Evolutionary conservation across 2,888 invertebrate species (phyloP), one percentile per base, ranked within the genome.

Genomic region (Salticus scenicus): DNA sequence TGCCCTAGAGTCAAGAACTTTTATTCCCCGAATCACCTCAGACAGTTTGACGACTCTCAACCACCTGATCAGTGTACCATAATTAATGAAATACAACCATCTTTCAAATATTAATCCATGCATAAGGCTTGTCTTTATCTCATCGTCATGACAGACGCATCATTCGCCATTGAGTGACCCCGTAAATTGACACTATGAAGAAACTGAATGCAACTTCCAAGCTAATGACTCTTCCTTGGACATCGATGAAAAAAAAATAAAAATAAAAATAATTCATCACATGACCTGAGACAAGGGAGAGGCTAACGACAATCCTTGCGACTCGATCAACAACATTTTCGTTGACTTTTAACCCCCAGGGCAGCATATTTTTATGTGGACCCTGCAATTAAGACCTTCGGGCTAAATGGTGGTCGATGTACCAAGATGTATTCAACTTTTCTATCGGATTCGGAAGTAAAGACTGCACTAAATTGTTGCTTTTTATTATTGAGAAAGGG

Each of bases 281-380:
- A 57, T 57, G 57, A 57, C 57, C 57, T 24, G 24, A 24, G 20
- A 57, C 57, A 57, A 57, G 57, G 37, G 37, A 37, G 67, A 67
- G 67, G 67, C 33, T 33, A 67, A 67, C 67, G 67, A 67, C 67
- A 67, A 67, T 37, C 37, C 28, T 8, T 14, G 17, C 20, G 33
- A 28, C 66, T 66, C 30, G 66, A 30, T n/a, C 17, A 14, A 31
- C 66, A 28, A 66, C 66, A 66, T 66, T 37, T 37, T 63, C 63
- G 10, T 10, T 27, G 66, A 66, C 66, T 37, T 12, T 5, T 24
- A 4, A 4, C 24, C 57, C 57, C 24, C 24, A 5, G 57, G 20
- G 24, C 24, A n/a, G 17, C 24, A 57, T 57, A 24, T 57, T 57
- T 57, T n/a, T 57, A 12, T 57, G 57, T 24, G 17, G 1, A 24